Evolutionary conservation across 2,888 invertebrate genomes (phyloP).

Genomic region (Yponomeuta sedellus): DNA sequence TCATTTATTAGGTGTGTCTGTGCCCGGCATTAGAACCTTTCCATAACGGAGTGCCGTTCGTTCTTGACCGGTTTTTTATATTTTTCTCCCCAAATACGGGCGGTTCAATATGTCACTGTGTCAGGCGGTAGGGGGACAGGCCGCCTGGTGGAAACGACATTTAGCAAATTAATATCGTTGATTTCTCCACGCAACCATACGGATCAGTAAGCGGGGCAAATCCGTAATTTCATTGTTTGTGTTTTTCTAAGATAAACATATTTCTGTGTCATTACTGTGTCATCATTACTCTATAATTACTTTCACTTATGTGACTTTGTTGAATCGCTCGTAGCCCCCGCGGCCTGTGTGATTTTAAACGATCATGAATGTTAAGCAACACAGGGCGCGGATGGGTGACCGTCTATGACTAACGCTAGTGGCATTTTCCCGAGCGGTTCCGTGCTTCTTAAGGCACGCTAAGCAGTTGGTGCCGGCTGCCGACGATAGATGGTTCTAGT

Average conservation of each 20-base stretch:
- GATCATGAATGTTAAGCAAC: too few relatives aligned
- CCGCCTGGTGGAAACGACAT: constrained; percentile 13
- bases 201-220: background rate
- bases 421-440: too few relatives aligned
- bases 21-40: background rate
- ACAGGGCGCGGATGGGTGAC: too few relatives aligned
- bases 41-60: background rate
- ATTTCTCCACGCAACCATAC: background rate
- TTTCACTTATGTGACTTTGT: background rate
- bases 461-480: too few relatives aligned
- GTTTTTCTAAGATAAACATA: background rate
- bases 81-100: constrained; percentile 27
- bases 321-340: too few relatives aligned
- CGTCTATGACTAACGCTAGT: too few relatives aligned
- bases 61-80: constrained; percentile 14
- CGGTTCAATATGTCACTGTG: constrained; percentile 25
- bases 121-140: constrained; percentile 19
- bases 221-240: background rate
- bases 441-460: too few relatives aligned
- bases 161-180: constrained; percentile 14
- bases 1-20: too few relatives aligned
- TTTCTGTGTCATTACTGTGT: background rate
- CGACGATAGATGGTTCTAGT: too few relatives aligned
- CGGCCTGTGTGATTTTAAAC: too few relatives aligned
- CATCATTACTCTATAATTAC: background rate